Evolutionary conservation across 2,888 invertebrate genomes (phyloP), one percentile per base, ranked within the genome.

Genomic region (Ceraclea dissimilis): DNA sequence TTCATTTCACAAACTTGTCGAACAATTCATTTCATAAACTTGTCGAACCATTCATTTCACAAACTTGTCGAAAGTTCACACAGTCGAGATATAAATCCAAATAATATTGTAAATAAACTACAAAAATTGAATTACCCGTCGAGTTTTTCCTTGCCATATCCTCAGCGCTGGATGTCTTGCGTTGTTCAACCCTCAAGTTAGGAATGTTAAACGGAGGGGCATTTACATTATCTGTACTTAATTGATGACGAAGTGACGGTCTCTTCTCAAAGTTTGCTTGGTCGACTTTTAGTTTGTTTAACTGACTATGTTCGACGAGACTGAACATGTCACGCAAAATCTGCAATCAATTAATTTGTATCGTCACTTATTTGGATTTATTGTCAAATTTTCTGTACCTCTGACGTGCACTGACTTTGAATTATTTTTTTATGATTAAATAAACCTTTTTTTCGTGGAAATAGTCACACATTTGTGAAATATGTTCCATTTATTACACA

Each of bases 311-410:
- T 71, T 93, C 92, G 62, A 93, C 91, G 67, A 85, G 87, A 66
- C 88, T 89, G 66, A 97, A 75, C 95, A 97, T 94, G 66, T 94
- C 93, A 68, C 93, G 90, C 57, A 96, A 79, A 49, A 94, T 89
- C 82, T 82, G 66, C 11, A 53, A 49, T 11, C n/a, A 39, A 39
- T 13, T 10, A 26, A 26, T 53, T 19, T n/a, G n/a, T n/a, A 44
- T 52, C 10, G 31, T 52, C 13, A n/a, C 17, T 17, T 2, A 52
- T 39, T 19, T 19, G 33, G 16, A 17, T 8, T 10, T 6, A n/a
- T n/a, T n/a, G n/a, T n/a, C n/a, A n/a, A n/a, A n/a, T n/a, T n/a
- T n/a, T n/a, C n/a, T n/a, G n/a, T n/a, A n/a, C n/a, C n/a, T n/a
- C n/a, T n/a, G n/a, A n/a, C n/a, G n/a, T n/a, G n/a, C n/a, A n/a